Conservation (phyloP, 2,888 invertebrate genomes). For the Mythimna loreyi region DNA sequence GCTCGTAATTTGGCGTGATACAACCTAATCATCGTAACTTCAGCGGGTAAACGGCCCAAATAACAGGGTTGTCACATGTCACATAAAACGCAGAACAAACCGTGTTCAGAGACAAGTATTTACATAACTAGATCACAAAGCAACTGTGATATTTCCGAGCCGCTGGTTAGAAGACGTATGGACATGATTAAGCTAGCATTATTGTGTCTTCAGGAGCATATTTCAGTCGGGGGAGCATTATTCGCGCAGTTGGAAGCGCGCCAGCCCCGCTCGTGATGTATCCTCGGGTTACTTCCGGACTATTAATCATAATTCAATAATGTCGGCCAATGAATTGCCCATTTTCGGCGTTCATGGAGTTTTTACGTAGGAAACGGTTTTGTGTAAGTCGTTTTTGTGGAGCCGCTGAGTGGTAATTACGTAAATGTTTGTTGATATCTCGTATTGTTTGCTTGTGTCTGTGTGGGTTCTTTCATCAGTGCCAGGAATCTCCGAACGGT, state of each 20-base stretch:
- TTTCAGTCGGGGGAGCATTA: constrained; percentile 67
- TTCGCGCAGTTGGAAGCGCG: constrained; percentile 63
- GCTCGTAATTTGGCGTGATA: constrained; percentile 39
- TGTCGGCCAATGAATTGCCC: constrained; percentile 69
- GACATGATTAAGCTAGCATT: constrained; percentile 75
- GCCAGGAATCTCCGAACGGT: neutral
- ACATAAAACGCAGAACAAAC: constrained; percentile 56
- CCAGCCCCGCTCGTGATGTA: constrained; percentile 68
- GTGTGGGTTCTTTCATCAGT: neutral
- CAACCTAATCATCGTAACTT: constrained; percentile 54
- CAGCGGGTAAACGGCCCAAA: constrained; percentile 37
- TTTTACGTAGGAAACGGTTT: constrained; percentile 48
- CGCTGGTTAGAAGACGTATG: constrained; percentile 70
- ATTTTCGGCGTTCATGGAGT: constrained; percentile 63
- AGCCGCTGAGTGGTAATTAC: constrained; percentile 46
- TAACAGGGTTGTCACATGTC: constrained; percentile 45
- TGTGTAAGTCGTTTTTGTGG: constrained; percentile 43
- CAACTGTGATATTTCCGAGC: constrained; percentile 70
- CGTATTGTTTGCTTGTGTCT: constrained; percentile 3
- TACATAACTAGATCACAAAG: constrained; percentile 62
- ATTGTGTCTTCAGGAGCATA: constrained; percentile 75
- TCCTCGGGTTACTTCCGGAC: constrained; percentile 70
- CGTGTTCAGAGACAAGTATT: constrained; percentile 43
- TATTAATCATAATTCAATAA: constrained; percentile 82
- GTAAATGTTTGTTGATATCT: constrained; percentile 27